Evolutionary conservation across 2,888 invertebrate genomes (phyloP), one percentile per base, ranked within the genome.

Genomic region (Drosophila seclusa): DNA sequence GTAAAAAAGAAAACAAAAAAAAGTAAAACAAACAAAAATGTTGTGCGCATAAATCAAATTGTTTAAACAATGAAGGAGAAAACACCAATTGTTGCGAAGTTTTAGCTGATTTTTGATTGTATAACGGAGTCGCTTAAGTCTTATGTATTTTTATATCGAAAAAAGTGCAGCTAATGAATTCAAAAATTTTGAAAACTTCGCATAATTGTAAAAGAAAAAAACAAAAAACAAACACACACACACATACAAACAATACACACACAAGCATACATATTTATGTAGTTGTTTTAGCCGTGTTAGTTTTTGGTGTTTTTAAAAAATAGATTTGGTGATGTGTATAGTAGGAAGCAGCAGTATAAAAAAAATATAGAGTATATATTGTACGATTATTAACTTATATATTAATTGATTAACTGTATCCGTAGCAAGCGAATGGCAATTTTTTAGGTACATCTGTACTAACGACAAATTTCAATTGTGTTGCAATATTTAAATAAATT

Each of bases 271-370:
- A 72, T 73, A 79, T 63, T 87, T 75, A 85, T 84, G 84, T 84
- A 89, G 87, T 75, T 84, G 85, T 79, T 82, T 84, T 81, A 84
- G 74, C 66, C 77, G 87, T 85, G 87, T 89, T 85, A 89, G 89
- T 82, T 87, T 81, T 88, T 86, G 89, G 84, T 89, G 84, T 88
- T 86, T 84, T 80, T 73, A 68, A 68, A 68, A 68, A 78, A 80
- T 86, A 86, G 77, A 73, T 82, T 82, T 75, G 84, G 84, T 79
- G 87, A 84, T 84, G 84, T 89, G 87, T 85, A 88, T 67, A 82
- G 80, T 83, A 82, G 86, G 80, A 67, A 70, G 81, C 80, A 70
- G 81, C 80, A 72, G 81, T 78, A 74, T 70, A 85, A 50, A 55
- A 73, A 68, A 78, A 67, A 76, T 59, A 68, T 81, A 81, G 66